These are phyloP conservation scores for Paguma larvata DNA, from an alignment of 2,797 vertebrate species.

Conservation along the genomic window DNA sequence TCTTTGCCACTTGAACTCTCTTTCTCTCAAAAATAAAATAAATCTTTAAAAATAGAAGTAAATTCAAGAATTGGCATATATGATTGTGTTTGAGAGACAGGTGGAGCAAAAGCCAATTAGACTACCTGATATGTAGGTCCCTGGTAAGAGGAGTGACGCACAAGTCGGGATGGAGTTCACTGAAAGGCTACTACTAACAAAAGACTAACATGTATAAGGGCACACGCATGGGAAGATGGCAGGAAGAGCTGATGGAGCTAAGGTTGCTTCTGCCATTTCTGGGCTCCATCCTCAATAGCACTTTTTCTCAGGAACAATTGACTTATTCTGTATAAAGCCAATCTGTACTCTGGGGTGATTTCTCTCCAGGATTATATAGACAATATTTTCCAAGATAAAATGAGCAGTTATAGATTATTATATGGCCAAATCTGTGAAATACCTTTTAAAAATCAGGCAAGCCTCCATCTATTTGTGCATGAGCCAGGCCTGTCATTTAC, in stretches of 20 bases:
- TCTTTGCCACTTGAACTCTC: too few species aligned
- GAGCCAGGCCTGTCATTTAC: constrained; percentile 44
- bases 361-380: constrained; percentile 20
- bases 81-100: background rate
- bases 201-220: background rate
- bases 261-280: background rate
- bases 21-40: too few species aligned
- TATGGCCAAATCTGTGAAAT: constrained; percentile 28
- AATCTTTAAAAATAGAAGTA: background rate
- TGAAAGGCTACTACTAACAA: background rate
- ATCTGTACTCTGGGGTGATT: background rate
- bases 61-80: background rate
- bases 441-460: constrained; percentile 51
- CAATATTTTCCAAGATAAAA: constrained; percentile 29
- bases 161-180: background rate
- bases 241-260: background rate
- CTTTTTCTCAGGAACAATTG: background rate
- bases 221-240: accelerated
- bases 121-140: background rate
- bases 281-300: background rate
- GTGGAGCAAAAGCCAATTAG: background rate
- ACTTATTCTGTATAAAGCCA: background rate
- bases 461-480: background rate
- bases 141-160: background rate
- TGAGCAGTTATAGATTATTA: constrained; percentile 30